Conservation (phyloP, 1,140 invertebrate species). For the Ladona fulva region DNA sequence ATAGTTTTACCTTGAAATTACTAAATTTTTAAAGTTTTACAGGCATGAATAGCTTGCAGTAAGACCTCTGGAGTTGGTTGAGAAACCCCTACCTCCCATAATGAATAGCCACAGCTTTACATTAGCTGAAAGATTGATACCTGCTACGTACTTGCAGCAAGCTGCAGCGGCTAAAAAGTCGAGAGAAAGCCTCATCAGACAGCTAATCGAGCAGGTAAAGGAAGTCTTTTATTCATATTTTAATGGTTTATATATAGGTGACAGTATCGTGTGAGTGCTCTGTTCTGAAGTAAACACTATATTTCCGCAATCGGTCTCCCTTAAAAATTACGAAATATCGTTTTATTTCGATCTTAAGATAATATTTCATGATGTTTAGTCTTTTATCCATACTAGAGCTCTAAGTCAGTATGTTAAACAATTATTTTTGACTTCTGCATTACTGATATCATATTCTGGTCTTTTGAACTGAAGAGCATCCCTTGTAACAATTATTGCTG, state of each 20-base stretch:
- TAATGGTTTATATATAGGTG: background rate
- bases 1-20: no score
- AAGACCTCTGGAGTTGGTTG: background rate
- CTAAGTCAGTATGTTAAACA: no score
- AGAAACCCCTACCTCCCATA: slow-evolving; percentile 13
- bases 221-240: background rate
- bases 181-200: slow-evolving; percentile 57
- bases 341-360: no score
- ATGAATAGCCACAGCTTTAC: slow-evolving; percentile 50
- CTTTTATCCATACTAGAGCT: no score
- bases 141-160: slow-evolving; percentile 53
- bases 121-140: slow-evolving; percentile 49
- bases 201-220: slow-evolving; percentile 51
- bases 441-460: no score
- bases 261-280: background rate
- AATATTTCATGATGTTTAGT: no score
- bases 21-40: background rate
- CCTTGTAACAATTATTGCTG: no score
- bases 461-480: no score
- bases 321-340: no score
- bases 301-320: no score
- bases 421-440: no score
- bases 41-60: background rate
- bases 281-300: no score
- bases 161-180: slow-evolving; percentile 60